Base-by-base conservation (phyloP, 2,797 vertebrate genomes). In the Zenarchopterus dispar region DNA sequence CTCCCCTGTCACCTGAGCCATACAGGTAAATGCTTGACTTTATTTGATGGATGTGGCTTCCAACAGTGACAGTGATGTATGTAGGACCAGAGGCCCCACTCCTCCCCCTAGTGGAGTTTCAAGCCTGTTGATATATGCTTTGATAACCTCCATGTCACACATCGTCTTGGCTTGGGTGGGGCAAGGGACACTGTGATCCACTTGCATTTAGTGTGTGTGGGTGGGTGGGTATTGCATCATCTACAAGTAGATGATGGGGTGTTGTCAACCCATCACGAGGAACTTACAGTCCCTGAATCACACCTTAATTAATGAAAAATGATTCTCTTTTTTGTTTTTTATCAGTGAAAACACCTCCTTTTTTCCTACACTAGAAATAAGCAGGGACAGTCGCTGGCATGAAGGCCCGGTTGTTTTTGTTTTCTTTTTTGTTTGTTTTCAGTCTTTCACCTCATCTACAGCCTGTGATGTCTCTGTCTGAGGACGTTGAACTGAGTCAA, bases 401-500 rank as follows among this genome's bases (percentile, higher is more conserved):
- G 88, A 82, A 86, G 84, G 81, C 77, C 89, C 86, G 89, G 89
- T 76, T 88, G 84, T 82, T 67, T n/a, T n/a, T 28, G 28, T 28
- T 28, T 28, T 28, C 28, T 6, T 28, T 28, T 28, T 28, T 1
- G 28, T 28, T 28, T 28, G 77, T 78, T 68, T 86, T 84, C 89
- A 93, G 93, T 93, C 93, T 93, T 76, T 78, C 77, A 72, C 84
- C 81, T 84, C 89, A 93, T 93, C 91, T 92, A 74, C 85, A 87
- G 85, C 84, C 82, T 76, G 85, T 85, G 89, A 88, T 88, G 90
- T 90, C 86, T 90, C 87, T 81, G 81, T 84, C 86, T 89, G 91
- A 94, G 92, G 93, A 93, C 92, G 93, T 93, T 94, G 91, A 92
- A 93, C 87, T 85, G 89, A 93, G 83, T 88, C 90, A 94, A 93